phyloP scores from a whole-genome alignment of 2,113 vertebrate species.

The Pampusana beccarii region DNA sequence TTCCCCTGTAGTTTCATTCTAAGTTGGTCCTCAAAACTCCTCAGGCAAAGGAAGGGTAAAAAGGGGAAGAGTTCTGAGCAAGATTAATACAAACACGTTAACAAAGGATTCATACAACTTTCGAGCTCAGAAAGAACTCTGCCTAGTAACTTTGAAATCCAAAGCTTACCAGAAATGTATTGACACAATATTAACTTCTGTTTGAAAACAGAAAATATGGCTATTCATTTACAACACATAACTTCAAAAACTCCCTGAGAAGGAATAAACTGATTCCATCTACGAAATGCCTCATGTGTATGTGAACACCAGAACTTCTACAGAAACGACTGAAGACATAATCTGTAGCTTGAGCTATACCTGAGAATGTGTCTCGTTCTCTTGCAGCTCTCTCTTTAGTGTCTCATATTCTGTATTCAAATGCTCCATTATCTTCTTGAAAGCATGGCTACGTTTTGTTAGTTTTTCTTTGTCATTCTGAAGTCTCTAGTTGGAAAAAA shows the following conservation, averaged over 20 bases:
- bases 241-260: not conserved
- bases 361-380: constrained; percentile 94
- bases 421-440: constrained; percentile 82
- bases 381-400: constrained; percentile 85
- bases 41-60: not conserved
- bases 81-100: not conserved
- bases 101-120: not conserved
- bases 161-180: not conserved
- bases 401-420: constrained; percentile 79
- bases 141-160: not conserved
- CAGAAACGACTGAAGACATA: not conserved
- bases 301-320: not conserved
- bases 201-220: not conserved
- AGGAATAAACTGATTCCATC: not conserved
- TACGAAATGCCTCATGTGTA: not conserved
- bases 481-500: constrained; percentile 81
- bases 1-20: not conserved
- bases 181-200: not conserved
- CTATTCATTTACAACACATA: not conserved
- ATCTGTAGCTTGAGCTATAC: constrained; percentile 55
- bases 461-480: constrained; percentile 83
- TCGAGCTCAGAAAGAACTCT: not conserved
- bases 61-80: not conserved
- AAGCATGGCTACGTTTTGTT: constrained; percentile 73
- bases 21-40: not conserved